phyloP scores from a whole-genome alignment of 2,113 vertebrate genomes.

The Emydocephalus ijimae region DNA sequence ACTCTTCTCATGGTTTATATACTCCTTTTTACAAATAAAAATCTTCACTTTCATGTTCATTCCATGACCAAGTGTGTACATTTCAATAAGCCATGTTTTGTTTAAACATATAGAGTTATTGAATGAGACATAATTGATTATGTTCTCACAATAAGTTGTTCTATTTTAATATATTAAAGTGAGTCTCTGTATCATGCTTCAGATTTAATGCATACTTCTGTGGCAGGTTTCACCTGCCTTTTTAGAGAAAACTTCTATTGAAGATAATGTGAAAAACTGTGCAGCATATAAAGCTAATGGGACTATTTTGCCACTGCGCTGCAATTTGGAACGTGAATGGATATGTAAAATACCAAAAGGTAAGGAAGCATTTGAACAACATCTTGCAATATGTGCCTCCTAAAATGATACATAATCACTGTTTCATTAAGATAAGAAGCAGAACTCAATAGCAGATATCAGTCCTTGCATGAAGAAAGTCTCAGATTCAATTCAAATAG shows the following conservation, averaged over 20 bases:
- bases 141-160: neutral
- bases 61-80: neutral
- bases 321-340: slow-evolving; percentile 85
- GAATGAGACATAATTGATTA: neutral
- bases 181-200: slow-evolving; percentile 15
- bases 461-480: neutral
- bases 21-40: neutral
- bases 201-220: slow-evolving; percentile 51
- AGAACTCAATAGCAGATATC: neutral
- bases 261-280: slow-evolving; percentile 80
- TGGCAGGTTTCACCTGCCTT: slow-evolving; percentile 86
- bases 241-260: slow-evolving; percentile 78
- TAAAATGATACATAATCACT: neutral
- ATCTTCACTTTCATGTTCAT: neutral
- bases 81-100: neutral
- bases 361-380: slow-evolving; percentile 47
- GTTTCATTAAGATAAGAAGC: slow-evolving; percentile 9
- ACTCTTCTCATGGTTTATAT: neutral
- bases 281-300: slow-evolving; percentile 81
- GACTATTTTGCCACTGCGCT: slow-evolving; percentile 74
- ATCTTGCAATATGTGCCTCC: neutral
- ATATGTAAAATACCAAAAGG: slow-evolving; percentile 91
- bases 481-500: neutral
- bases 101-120: neutral
- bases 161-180: slow-evolving; percentile 17